A percentile compares a stretch with the other conserved stretches of the same genome.
These are phyloP conservation scores for Metellina segmentata DNA, from an alignment of 2,888 invertebrate genomes.

Conservation along the genomic window DNA sequence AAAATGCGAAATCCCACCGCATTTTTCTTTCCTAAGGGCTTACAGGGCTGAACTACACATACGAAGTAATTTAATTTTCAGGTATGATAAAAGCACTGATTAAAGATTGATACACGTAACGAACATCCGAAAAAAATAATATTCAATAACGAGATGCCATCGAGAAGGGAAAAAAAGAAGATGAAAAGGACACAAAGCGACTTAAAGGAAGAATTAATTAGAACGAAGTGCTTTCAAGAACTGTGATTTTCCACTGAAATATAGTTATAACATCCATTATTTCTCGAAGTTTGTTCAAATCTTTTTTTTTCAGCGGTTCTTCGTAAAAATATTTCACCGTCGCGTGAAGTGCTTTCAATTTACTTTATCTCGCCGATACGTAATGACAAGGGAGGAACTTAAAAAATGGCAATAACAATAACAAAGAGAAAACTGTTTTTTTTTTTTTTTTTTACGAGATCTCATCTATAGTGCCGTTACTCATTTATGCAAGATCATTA, in stretches of 20 bases:
- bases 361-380: neutral
- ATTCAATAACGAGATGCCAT: slow-evolving; percentile 2
- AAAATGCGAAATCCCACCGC: neutral
- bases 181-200: slow-evolving; percentile 21
- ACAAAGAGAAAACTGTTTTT: slow-evolving; percentile 9
- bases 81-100: slow-evolving; percentile 41
- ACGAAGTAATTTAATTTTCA: slow-evolving; percentile 57
- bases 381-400: slow-evolving; percentile 7
- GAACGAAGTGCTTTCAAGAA: slow-evolving; percentile 68
- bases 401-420: slow-evolving; percentile 37
- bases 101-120: slow-evolving; percentile 44
- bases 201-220: slow-evolving; percentile 64
- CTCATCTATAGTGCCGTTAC: slow-evolving; percentile 16
- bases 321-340: slow-evolving; percentile 8
- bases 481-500: slow-evolving; percentile 53
- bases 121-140: slow-evolving; percentile 7
- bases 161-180: neutral
- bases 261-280: slow-evolving; percentile 59
- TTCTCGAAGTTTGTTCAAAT: slow-evolving; percentile 1
- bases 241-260: slow-evolving; percentile 60
- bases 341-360: slow-evolving; percentile 49
- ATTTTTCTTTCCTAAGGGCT: neutral
- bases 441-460: slow-evolving; percentile 27
- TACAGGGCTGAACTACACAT: neutral
- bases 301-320: slow-evolving; percentile 11